Conservation (phyloP, 2,797 vertebrate genomes). For the Acipenser oxyrinchus region DNA sequence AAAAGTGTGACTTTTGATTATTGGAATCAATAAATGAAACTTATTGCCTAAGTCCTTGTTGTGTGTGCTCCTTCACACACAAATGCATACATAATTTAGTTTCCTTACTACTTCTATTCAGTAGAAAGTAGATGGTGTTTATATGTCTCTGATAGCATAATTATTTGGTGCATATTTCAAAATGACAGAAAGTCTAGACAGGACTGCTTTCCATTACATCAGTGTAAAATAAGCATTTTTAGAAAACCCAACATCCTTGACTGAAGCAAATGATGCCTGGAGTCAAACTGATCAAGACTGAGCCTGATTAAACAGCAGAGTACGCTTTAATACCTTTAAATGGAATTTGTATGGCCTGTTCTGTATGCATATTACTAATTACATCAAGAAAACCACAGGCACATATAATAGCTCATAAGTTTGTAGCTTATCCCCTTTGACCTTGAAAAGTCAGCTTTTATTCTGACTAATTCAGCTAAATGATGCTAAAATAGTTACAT, state of each 20-base stretch:
- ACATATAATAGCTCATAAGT: slow-evolving; percentile 8
- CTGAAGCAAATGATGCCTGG: slow-evolving; percentile 36
- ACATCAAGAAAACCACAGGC: slow-evolving; percentile 49
- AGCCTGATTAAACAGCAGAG: slow-evolving; percentile 50
- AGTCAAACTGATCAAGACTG: slow-evolving; percentile 45
- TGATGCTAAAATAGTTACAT: slow-evolving; percentile 6
- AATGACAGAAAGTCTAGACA: too few relatives aligned
- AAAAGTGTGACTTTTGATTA: too few relatives aligned
- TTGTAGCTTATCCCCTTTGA: not conserved
- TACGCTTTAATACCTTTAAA: slow-evolving; percentile 59
- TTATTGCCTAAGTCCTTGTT: too few relatives aligned
- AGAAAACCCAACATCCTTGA: slow-evolving; percentile 22
- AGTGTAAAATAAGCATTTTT: slow-evolving; percentile 2
- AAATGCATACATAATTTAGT: too few relatives aligned
- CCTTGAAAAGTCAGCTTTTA: slow-evolving; percentile 1
- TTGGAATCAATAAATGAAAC: too few relatives aligned
- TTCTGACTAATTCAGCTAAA: not conserved
- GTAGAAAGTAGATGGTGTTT: too few relatives aligned
- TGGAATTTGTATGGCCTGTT: slow-evolving; percentile 59
- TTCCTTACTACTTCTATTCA: too few relatives aligned
- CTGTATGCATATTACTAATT: slow-evolving; percentile 48
- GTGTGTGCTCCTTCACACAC: too few relatives aligned
- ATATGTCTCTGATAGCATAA: too few relatives aligned
- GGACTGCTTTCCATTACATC: not conserved
- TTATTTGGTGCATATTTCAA: too few relatives aligned